Base-by-base conservation (phyloP, 2,888 invertebrate genomes). In the Patella ulyssiponensis region DNA sequence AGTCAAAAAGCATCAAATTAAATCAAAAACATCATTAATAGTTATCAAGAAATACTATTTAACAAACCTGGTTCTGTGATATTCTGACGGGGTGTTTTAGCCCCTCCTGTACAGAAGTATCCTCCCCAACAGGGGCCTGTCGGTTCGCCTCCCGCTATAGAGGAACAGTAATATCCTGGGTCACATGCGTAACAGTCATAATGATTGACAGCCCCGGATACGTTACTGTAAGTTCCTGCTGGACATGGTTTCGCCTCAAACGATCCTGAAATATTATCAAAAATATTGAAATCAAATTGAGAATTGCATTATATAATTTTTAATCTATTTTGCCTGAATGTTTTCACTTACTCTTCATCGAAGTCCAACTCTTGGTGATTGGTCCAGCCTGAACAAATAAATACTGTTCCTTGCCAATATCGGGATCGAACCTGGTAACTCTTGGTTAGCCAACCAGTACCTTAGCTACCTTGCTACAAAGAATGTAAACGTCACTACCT, bases 191-290 rank as follows among this genome's bases (percentile, higher is more conserved):
- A 84, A 79, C 90, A 90, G 77, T 89, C 89, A 27, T 89, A 87
- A 58, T 88, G 84, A 81, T 89, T 88, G 15, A 88, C 86, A n/a
- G 90, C 89, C 15, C 90, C 90, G 0, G 89, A 85, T 17, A 85
- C 86, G 77, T 91, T 90, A 78, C 90, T 90, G 84, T 91, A 91
- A 9, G 91, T 91, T n/a, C 91, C 91, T 64, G 83, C 75, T 1
- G 90, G 90, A 80, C 91, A 91, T 0, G 88, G 88, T 12, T 79
- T 82, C 3, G 89, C 88, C 11, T 82, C 86, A 75, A 78, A 89
- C 0, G 90, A 88, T 15, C 90, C 91, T 89, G 81, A 73, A 73
- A 79, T 23, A 23, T 64, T 23, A 64, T 20, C 17, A 20, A 12
- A 14, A n/a, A n/a, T n/a, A n/a, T n/a, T n/a, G n/a, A n/a, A n/a